phyloP scores from a whole-genome alignment of 2,888 invertebrate species.

The Cordilura impudica region DNA sequence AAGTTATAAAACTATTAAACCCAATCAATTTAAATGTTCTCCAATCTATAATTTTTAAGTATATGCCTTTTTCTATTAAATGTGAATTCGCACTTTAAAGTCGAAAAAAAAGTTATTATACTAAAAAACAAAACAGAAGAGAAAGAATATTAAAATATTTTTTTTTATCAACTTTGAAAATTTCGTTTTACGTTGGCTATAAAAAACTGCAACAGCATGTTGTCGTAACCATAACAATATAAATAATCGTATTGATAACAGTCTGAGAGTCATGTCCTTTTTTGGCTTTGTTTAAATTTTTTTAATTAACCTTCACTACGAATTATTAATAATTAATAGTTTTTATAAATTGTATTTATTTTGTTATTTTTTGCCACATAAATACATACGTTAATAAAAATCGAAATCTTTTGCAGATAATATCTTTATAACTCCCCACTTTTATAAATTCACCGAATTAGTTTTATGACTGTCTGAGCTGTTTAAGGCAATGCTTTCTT shows the following conservation, averaged over 20 bases:
- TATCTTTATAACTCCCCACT: too few relatives aligned
- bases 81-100: conserved; percentile 53
- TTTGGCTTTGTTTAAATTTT: conserved; percentile 30
- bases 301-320: conserved; percentile 44
- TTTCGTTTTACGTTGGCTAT: conserved; percentile 18
- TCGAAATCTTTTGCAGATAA: too few relatives aligned
- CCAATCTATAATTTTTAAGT: too few relatives aligned
- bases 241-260: conserved; percentile 42
- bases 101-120: background rate
- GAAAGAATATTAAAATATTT: background rate
- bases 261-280: background rate
- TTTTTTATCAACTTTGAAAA: background rate
- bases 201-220: conserved; percentile 48
- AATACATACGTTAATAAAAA: too few relatives aligned
- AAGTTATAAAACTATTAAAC: too few relatives aligned
- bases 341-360: conserved; percentile 30
- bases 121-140: too few relatives aligned
- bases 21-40: too few relatives aligned
- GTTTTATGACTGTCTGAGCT: too few relatives aligned
- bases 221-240: conserved; percentile 53
- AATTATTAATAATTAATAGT: conserved; percentile 43
- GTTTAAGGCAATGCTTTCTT: too few relatives aligned
- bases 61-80: conserved; percentile 17
- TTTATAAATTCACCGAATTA: too few relatives aligned
- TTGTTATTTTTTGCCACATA: background rate